Base-by-base conservation (phyloP, 2,797 vertebrate genomes). In the Okamejei kenojei region DNA sequence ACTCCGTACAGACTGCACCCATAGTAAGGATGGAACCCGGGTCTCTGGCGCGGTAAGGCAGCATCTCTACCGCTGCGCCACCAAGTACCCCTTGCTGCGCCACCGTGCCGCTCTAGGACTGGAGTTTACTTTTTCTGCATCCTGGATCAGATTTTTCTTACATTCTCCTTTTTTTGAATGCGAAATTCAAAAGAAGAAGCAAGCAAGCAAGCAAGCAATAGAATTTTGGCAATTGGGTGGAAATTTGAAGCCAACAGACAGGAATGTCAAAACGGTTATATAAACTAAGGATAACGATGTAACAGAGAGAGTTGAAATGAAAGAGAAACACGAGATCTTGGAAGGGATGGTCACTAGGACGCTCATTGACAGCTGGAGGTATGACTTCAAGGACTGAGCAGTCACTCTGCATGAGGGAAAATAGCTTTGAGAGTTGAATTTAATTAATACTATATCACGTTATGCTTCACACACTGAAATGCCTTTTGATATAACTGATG, bases 241-340 rank as follows among this genome's bases (percentile, higher is more conserved):
- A 21, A 32, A 63, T 58, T 15, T 63, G 26, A 86, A 17, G 26
- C 82, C 82, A 86, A n/a, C 63, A n/a, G 54, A 63, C 54, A 32
- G 82, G 54, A 86, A 86, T 61, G 82, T 32, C 23, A n/a, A n/a
- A 86, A n/a, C 11, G 3, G 82, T 63, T 86, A 63, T n/a, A 86
- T 86, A 86, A 86, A 86, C 26, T 61, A 86, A 86, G 29, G 15
- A 86, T 86, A 86, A 86, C 29, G 54, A 29, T 61, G 63, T n/a
- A 0, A 15, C 4, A n/a, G 82, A 63, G 54, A 86, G 26, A n/a
- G 4, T 26, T n/a, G 58, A 63, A 86, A 86, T 76, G 26, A 63
- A 86, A 86, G 54, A 29, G 58, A 86, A 86, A 61, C 29, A 5
- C 63, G 26, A 86, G 58, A n/a, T 63, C 10, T 63, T 86, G 29